Evolutionary conservation across 2,797 vertebrate species (phyloP), one percentile per base, ranked within the genome.

Genomic region (Salmo trutta): DNA sequence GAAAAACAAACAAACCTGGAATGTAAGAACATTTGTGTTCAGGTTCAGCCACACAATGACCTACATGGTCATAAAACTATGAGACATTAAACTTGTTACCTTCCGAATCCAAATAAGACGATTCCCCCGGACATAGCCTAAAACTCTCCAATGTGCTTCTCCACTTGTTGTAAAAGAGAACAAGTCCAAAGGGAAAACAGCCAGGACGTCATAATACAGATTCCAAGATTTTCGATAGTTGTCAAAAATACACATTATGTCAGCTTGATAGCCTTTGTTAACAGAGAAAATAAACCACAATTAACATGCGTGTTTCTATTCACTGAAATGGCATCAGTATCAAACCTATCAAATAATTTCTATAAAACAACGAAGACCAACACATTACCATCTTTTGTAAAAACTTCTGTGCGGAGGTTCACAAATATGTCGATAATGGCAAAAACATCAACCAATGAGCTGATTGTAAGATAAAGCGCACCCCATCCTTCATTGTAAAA

Each of bases 61-160:
- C 66, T 41, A 31, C 4, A 21, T 12, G 47, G n/a, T 54, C 71
- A 67, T 17, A 62, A 62, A 59, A 29, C 19, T 19, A 64, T 14
- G 33, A 75, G 6, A n/a, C 15, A 19, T 10, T 21, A 65, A 21
- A 36, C 14, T n/a, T 69, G 53, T 68, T 80, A 82, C 83, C 83
- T 68, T 84, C 31, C 81, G 80, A 68, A 84, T 54, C 83, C 78
- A 82, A 31, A 84, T 14, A 62, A 84, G 72, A n/a, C 77, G 68
- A 67, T 84, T 78, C 52, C 74, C 27, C 62, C 81, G 74, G 56
- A 78, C 4, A 36, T 67, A 51, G 59, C 73, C 21, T 24, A 76
- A 67, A 19, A 77, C 8, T 67, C 4, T 52, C 80, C 78, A 82
- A 41, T 51, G 51, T 47, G 24, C 7, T 69, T 54, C 10, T 17